phyloP scores from a whole-genome alignment of 1,140 invertebrate genomes.

The Portunus trituberculatus region DNA sequence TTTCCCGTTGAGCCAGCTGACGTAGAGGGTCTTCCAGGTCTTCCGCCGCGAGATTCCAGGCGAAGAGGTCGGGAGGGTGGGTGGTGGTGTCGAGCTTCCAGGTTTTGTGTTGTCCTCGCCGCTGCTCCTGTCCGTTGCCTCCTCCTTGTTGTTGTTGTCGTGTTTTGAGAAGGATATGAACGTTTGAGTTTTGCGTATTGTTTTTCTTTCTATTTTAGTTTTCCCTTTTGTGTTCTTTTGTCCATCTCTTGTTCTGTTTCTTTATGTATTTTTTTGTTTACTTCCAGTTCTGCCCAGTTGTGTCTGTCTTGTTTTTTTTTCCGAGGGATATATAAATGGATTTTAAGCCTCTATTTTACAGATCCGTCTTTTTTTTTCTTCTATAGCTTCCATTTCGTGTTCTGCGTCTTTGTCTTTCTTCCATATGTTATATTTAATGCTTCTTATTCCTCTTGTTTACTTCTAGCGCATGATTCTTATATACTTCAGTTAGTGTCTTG shows the following conservation, averaged over 20 bases:
- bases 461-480: too few relatives aligned
- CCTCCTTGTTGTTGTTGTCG: not conserved
- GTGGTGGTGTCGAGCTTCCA: not conserved
- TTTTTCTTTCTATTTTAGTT: too few relatives aligned
- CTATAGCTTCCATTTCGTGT: not conserved
- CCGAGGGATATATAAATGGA: too few relatives aligned
- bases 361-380: not conserved
- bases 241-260: not conserved
- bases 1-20: constrained; percentile 67
- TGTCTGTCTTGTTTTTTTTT: too few relatives aligned
- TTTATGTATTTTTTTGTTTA: not conserved
- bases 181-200: too few relatives aligned
- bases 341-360: too few relatives aligned
- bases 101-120: not conserved
- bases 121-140: not conserved
- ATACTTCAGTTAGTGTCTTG: too few relatives aligned
- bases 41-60: not conserved
- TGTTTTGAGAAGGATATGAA: too few relatives aligned
- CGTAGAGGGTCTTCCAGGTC: constrained; percentile 69
- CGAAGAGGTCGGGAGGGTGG: not conserved
- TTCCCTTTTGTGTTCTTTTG: too few relatives aligned
- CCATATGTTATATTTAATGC: not conserved
- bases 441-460: not conserved
- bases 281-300: too few relatives aligned
- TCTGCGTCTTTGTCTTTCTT: not conserved